Conservation (phyloP, 92 coral and sea anemone genomes). For the Desmophyllum pertusum region DNA sequence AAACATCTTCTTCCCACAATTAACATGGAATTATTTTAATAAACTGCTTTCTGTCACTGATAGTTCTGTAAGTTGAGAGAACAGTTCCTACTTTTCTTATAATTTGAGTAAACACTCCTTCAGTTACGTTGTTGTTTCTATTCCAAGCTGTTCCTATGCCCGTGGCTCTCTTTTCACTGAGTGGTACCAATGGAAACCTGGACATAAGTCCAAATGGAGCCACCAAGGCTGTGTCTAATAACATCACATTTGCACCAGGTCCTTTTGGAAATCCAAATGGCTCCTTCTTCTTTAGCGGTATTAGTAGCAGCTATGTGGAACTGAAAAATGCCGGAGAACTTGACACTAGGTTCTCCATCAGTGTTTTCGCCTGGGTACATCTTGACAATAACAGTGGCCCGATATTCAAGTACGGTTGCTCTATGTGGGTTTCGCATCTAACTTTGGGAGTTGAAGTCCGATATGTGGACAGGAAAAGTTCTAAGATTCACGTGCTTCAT, state of each 20-base stretch:
- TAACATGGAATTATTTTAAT: too few relatives aligned
- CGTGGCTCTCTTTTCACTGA: constrained; percentile 20
- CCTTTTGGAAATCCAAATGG: constrained; percentile 31
- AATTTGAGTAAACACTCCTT: not conserved
- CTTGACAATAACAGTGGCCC: constrained; percentile 8
- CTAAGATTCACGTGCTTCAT: not conserved
- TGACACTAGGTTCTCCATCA: constrained; percentile 27
- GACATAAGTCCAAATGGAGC: constrained; percentile 3
- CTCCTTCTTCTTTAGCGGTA: constrained; percentile 33
- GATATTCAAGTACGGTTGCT: constrained; percentile 13
- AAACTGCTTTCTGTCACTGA: too few relatives aligned
- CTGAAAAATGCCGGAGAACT: constrained; percentile 5
- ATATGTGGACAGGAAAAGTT: constrained; percentile 2
- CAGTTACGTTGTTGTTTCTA: not conserved
- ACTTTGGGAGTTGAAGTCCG: not conserved
- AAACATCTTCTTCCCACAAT: too few relatives aligned
- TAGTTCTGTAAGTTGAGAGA: not conserved
- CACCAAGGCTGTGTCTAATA: not conserved
- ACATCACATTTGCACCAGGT: constrained; percentile 11
- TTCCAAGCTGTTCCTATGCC: constrained; percentile 28
- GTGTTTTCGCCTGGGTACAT: constrained; percentile 25
- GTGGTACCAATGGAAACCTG: constrained; percentile 15
- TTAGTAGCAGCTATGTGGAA: constrained; percentile 28
- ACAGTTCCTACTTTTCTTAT: not conserved
- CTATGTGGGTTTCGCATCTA: not conserved